Conservation (phyloP, 2,888 invertebrate genomes). For the Eilema caniola region DNA sequence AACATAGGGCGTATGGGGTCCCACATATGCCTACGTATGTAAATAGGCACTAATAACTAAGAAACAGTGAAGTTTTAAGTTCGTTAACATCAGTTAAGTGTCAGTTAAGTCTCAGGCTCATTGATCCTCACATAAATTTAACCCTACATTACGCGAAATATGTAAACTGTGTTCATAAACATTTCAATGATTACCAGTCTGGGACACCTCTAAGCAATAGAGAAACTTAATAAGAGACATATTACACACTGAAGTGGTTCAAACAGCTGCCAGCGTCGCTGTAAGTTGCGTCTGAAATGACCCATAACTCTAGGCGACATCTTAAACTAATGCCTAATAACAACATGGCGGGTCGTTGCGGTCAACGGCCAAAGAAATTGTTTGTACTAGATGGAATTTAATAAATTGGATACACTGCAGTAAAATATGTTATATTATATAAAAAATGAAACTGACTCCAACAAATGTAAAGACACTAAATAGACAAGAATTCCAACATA, state of each 20-base stretch:
- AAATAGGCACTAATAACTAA: no score
- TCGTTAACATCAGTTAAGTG: no score
- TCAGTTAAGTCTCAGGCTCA: no score
- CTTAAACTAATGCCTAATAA: constrained; percentile 58
- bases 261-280: constrained; percentile 54
- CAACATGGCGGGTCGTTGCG: constrained; percentile 52
- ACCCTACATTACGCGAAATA: neutral
- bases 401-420: neutral
- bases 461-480: neutral
- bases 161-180: neutral
- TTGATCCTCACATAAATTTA: no score
- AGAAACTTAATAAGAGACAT: constrained; percentile 68
- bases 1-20: no score
- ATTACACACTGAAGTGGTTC: constrained; percentile 37
- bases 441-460: neutral
- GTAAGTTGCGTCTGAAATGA: constrained; percentile 53
- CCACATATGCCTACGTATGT: no score
- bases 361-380: constrained; percentile 30
- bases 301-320: constrained; percentile 64
- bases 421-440: neutral
- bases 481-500: no score
- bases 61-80: no score
- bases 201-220: constrained; percentile 39
- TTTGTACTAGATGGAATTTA: neutral
- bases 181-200: neutral